These are phyloP conservation scores for Drosophila lacteicornis DNA, from an alignment of 1,140 invertebrate species.

Conservation along the genomic window DNA sequence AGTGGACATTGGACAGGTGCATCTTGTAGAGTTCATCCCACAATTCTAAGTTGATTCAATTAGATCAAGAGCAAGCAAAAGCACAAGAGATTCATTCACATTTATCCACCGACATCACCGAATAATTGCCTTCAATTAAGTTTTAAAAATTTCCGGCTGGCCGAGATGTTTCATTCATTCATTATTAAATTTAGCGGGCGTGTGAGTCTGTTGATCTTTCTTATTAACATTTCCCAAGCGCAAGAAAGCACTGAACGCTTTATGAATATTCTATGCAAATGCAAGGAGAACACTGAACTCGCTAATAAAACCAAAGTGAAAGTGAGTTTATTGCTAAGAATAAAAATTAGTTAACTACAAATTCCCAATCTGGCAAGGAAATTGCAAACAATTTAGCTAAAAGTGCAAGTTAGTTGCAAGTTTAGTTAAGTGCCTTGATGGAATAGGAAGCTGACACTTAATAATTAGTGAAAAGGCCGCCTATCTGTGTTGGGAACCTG, in stretches of 20 bases:
- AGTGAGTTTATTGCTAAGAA: neutral
- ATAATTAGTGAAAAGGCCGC: neutral
- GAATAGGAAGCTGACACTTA: neutral
- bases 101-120: constrained; percentile 22
- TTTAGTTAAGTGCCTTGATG: neutral
- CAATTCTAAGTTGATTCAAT: constrained; percentile 47
- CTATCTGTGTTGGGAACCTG: neutral
- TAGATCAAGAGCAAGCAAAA: constrained; percentile 56
- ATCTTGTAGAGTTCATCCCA: constrained; percentile 23
- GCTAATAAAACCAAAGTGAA: constrained; percentile 4
- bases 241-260: constrained; percentile 14
- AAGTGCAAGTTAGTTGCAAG: constrained; percentile 1
- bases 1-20: constrained; percentile 42
- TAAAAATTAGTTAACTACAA: neutral
- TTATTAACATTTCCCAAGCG: too few species aligned
- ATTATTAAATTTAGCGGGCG: constrained; percentile 62
- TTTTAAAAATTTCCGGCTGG: constrained; percentile 14
- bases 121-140: constrained; percentile 74
- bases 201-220: neutral
- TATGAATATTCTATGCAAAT: constrained; percentile 41
- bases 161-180: constrained; percentile 33
- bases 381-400: neutral
- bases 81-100: constrained; percentile 15
- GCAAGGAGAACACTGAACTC: constrained; percentile 27
- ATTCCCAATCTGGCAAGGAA: neutral